phyloP scores from a whole-genome alignment of 2,113 vertebrate species.

The pig (Sus scrofa) region T2T-Sscrofa CM000822.6:80108001-80108500 shows the following conservation, averaged over 20 bases:
- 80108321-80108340: constrained; percentile 62
- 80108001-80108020: not conserved
- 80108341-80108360: constrained; percentile 71
- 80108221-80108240: not conserved
- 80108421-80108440: constrained; percentile 65
- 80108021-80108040: not conserved
- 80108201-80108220: not conserved
- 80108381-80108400: constrained; percentile 53
- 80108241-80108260: constrained; percentile 53
- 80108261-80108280: constrained; percentile 62
- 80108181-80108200: constrained; percentile 53
- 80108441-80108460: constrained; percentile 80
- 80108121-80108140: not conserved
- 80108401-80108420: constrained; percentile 75
- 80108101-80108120: not conserved
- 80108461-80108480: constrained; percentile 82
- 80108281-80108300: constrained; percentile 79
- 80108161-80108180: constrained; percentile 71
- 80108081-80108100: too few species aligned
- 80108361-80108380: constrained; percentile 60
- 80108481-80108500: constrained; percentile 85
- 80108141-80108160: constrained; percentile 62
- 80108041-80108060: not conserved
- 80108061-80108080: not conserved
- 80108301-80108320: constrained; percentile 71